A percentile compares a stretch with the other conserved stretches of the same genome.
Evolutionary conservation across 2,113 vertebrate genomes (phyloP).

Genomic region (Percopsis transmontana): DNA sequence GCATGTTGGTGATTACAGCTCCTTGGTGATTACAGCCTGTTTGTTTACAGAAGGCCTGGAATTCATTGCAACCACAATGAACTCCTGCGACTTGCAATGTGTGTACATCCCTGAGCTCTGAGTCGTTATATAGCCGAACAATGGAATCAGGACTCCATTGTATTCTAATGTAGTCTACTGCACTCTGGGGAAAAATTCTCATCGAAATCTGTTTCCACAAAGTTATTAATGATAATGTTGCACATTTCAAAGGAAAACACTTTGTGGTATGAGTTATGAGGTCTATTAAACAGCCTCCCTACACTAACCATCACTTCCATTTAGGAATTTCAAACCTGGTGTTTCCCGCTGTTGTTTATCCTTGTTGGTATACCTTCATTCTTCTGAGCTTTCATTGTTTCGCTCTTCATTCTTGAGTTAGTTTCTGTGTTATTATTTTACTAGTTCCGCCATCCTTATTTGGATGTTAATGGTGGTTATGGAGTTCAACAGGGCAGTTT

Average conservation of each 20-base stretch:
- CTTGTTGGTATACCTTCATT: too few species aligned
- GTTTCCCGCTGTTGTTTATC: too few species aligned
- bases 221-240: background rate
- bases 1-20: background rate
- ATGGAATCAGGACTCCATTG: conserved; percentile 37
- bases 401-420: conserved; percentile 22
- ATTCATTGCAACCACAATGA: conserved; percentile 2
- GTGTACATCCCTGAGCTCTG: background rate
- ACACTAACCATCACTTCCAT: too few species aligned
- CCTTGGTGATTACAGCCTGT: background rate
- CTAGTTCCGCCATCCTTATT: too few species aligned
- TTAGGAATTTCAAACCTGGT: too few species aligned
- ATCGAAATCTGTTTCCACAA: conserved; percentile 22
- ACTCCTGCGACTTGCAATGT: background rate
- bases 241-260: too few species aligned
- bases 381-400: conserved; percentile 25
- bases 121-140: conserved; percentile 49
- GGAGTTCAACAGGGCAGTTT: conserved; percentile 25
- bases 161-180: conserved; percentile 27
- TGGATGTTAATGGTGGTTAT: conserved; percentile 17
- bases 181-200: conserved; percentile 15
- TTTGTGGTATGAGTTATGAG: too few species aligned
- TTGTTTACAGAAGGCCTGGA: conserved; percentile 3
- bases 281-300: too few species aligned
- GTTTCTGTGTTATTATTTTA: too few species aligned